phyloP scores from a whole-genome alignment of 2,888 invertebrate genomes.

The Leptarthrus brevirostris region DNA sequence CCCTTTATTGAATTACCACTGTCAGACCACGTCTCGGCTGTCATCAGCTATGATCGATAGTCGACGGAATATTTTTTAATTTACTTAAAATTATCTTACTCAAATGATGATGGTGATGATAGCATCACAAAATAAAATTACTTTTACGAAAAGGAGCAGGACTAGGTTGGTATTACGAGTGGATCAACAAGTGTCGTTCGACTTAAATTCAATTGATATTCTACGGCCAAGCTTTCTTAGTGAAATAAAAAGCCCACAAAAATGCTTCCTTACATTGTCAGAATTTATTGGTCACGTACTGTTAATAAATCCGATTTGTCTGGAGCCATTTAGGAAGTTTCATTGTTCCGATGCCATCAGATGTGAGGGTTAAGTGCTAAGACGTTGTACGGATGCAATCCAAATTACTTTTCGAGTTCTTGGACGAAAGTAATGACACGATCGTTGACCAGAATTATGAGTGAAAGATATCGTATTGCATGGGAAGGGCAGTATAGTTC shows the following conservation, averaged over 20 bases:
- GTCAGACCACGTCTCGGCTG: not conserved
- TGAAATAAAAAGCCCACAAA: slow-evolving; percentile 6
- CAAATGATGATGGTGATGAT: too few species aligned
- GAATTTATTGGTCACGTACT: slow-evolving; percentile 24
- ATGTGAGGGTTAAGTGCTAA: not conserved
- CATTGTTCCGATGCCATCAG: slow-evolving; percentile 1
- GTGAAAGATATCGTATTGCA: not conserved
- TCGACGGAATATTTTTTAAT: slow-evolving; percentile 4
- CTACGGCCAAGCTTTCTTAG: slow-evolving; percentile 2
- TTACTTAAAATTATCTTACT: not conserved
- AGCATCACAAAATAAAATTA: too few species aligned
- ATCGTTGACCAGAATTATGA: not conserved
- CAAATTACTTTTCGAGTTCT: not conserved
- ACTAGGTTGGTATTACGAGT: too few species aligned
- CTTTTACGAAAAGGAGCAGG: not conserved
- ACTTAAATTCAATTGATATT: slow-evolving; percentile 25
- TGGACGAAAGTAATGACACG: not conserved
- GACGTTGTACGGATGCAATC: not conserved
- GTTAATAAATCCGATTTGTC: slow-evolving; percentile 30
- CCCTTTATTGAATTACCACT: slow-evolving; percentile 37
- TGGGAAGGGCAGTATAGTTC: too few species aligned
- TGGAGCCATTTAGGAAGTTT: slow-evolving; percentile 30
- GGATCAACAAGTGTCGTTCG: not conserved
- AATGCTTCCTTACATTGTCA: not conserved
- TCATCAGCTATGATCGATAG: slow-evolving; percentile 26